Base-by-base conservation (phyloP, 2,888 invertebrate genomes). In the Plagodis pulveraria region DNA sequence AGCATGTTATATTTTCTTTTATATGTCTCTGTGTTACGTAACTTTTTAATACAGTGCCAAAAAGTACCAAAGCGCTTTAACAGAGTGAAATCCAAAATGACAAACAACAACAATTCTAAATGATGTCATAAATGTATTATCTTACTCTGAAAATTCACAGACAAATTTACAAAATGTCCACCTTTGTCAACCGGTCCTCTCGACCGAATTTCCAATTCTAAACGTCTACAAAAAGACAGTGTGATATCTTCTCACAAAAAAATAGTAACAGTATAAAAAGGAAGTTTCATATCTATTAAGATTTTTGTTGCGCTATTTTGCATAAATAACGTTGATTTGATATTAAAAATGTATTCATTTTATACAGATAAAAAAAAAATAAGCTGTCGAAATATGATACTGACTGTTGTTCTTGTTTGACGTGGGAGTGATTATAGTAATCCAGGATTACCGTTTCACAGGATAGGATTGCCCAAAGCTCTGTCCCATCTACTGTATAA, bases 151-250 rank as follows among this genome's bases (percentile, higher is more conserved):
- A 54, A 40, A 62, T 66, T 58, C 54, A 62, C 59, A 53, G 38
- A 33, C 56, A 45, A 55, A 55, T 53, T 58, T 56, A 34, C 57
- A 56, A 56, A 62, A 59, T 48, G 52, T 51, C 44, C n/a, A 64
- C 69, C 67, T 65, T 49, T 67, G 67, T 70, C 67, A 65, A 65
- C 56, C 59, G 49, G 48, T 38, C 22, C 11, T 50, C 10, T 54
- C 41, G 33, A 46, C 43, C n/a, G 34, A 33, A 10, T 40, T 50
- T 33, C 11, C 12, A 36, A 43, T 46, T 48, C 33, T 32, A 36
- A 49, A 36, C 32, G n/a, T 12, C n/a, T 50, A 53, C 42, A 36
- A 22, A 9, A 38, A 45, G 34, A 9, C 9, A 33, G 47, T 45
- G 41, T 33, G 33, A n/a, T 12, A 52, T 8, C 43, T 22, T 2